These are phyloP conservation scores for Onychostruthus taczanowskii DNA, from an alignment of 2,113 vertebrate species.

Conservation along the genomic window DNA sequence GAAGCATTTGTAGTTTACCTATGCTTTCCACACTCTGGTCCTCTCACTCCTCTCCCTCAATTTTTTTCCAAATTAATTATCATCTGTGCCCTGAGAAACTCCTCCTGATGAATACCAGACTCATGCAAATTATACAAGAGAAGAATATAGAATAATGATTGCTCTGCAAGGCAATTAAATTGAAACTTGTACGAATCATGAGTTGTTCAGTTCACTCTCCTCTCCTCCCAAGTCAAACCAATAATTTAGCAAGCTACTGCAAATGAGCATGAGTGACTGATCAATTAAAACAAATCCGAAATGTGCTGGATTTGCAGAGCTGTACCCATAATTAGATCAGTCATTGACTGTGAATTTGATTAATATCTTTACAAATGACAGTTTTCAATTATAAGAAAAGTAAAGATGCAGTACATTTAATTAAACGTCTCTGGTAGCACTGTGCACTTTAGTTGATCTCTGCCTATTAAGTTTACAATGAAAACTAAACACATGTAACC, in stretches of 20 bases:
- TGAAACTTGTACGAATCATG: slow-evolving; percentile 36
- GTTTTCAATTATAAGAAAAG: slow-evolving; percentile 62
- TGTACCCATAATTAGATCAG: slow-evolving; percentile 51
- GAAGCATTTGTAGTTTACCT: neutral
- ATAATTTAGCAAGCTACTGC: slow-evolving; percentile 44
- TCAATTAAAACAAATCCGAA: slow-evolving; percentile 63
- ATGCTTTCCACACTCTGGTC: neutral
- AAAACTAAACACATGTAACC: slow-evolving; percentile 30
- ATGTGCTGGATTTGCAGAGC: slow-evolving; percentile 15
- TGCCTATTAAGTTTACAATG: slow-evolving; percentile 41
- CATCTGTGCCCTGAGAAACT: slow-evolving; percentile 40
- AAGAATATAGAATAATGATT: slow-evolving; percentile 39
- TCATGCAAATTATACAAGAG: slow-evolving; percentile 51
- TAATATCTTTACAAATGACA: slow-evolving; percentile 60
- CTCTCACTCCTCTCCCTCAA: neutral
- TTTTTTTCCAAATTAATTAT: slow-evolving; percentile 57
- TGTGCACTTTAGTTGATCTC: slow-evolving; percentile 27
- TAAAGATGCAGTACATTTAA: slow-evolving; percentile 47
- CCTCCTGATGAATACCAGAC: slow-evolving; percentile 41
- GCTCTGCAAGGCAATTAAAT: slow-evolving; percentile 53
- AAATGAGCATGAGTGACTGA: slow-evolving; percentile 58
- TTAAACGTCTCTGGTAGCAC: slow-evolving; percentile 1
- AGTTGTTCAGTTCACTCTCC: slow-evolving; percentile 38
- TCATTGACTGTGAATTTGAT: slow-evolving; percentile 53
- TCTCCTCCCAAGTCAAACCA: slow-evolving; percentile 56